Base-by-base conservation (phyloP, 2,113 vertebrate species). In the Pelvicachromis taeniatus region DNA sequence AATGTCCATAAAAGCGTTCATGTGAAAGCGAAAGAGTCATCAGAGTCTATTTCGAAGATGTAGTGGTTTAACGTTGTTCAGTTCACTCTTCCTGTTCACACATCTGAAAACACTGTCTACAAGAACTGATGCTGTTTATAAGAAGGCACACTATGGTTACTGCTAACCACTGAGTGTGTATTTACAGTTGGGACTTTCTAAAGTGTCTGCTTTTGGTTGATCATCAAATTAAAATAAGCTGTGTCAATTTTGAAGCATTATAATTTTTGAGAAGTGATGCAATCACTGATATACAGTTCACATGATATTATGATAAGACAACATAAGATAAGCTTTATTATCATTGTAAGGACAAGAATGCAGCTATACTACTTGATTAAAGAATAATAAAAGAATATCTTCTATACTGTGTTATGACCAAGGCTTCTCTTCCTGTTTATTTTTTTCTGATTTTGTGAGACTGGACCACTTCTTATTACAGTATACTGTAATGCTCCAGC, bases 401-500 rank as follows among this genome's bases (percentile, higher is more conserved):
- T 17, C 26, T 59, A 59, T 59, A 29, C 56, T 59, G 8, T 35
- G 7, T 35, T 35, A 8, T 35, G 8, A 35, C 35, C 35, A n/a
- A n/a, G n/a, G n/a, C n/a, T n/a, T n/a, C n/a, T n/a, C n/a, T n/a
- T n/a, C n/a, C n/a, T n/a, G n/a, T 56, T 56, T 29, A 29, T 14
- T 56, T 56, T 0, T 0, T 58, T n/a, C 13, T 0, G 55, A 0
- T 58, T 16, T 58, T 58, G 23, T 58, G 13, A 58, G 0, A 58
- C 1, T 0, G 1, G 0, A 29, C 26, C 2, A 3, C 55, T 58
- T 9, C 26, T 5, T 31, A 58, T n/a, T n/a, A n/a, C 55, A 3
- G 0, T 58, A 9, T 16, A 0, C 7, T 58, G 55, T 58, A 58
- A 2, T 0, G 0, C 13, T 21, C 0, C 52, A 53, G 1, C 52